Evolutionary conservation across 1,140 invertebrate species (phyloP), one percentile per base, ranked within the genome.

Genomic region (Conus ventricosus): DNA sequence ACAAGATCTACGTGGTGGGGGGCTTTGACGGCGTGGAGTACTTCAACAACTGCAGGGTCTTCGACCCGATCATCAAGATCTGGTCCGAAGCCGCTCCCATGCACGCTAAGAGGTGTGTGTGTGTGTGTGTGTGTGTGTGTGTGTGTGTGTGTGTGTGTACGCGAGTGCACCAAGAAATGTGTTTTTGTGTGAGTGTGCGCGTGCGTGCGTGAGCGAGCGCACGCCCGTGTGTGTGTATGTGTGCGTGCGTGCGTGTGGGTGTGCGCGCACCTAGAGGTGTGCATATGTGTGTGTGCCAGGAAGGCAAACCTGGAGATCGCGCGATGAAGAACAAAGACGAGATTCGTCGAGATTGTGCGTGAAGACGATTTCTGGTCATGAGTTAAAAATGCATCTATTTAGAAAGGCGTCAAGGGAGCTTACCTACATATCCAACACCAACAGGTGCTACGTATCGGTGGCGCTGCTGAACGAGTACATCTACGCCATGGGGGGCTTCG

Each of bases 401-500:
- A 7, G 6, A 57, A 57, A 25, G 5, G 67, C n/a, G 7, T 71
- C 7, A 10, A 10, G 75, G 7, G 25, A 5, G 39, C 76, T 27
- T 0, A 23, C 11, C n/a, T 75, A 39, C 39, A 1, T 39, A 39
- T 39, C 39, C 39, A 3, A 39, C 39, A 39, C 3, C 39, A 84
- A 1, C 84, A 93, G 93, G 57, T 94, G 93, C 89, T 95, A 95
- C 89, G 96, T 97, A 4, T 97, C 96, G 89, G 96, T 97, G 0
- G 97, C 96, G 2, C 96, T 97, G 4, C 91, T 97, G 0, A 96
- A 97, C 20, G 96, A 97, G 88, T 96, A 96, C 91, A 97, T 98
- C 90, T 98, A 98, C 95, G 97, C 97, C 0, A 97, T 98, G 94
- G 97, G 96, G 10, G 96, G 96, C 6, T 95, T 94, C 90, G 95